Evolutionary conservation across 2,888 invertebrate genomes (phyloP), one percentile per base, ranked within the genome.

Genomic region (Plebejus argus): DNA sequence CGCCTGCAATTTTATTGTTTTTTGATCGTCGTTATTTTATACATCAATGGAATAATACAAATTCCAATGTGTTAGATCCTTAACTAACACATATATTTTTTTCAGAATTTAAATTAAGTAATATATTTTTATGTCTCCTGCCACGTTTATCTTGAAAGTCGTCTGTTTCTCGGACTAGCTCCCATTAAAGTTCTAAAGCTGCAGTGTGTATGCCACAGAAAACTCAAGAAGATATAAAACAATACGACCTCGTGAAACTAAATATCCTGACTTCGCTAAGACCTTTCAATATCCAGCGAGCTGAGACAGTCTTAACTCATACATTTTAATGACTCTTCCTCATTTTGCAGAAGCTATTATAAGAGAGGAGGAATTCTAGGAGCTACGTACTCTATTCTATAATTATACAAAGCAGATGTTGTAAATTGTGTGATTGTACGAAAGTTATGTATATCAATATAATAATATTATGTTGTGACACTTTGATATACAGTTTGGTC

Each of bases 231-330:
- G 28, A 28, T 23, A 66, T 23, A 61, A 66, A 28, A 66, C 28
- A 66, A 66, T 66, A 66, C 66, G 28, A 66, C 10, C 4, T 66
- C 23, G 28, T 28, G 28, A 66, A 66, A 66, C 28, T 66, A 66
- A 66, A 66, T 66, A 15, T 66, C 10, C 1, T 28, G 66, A 66
- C 23, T 66, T 28, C 66, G 12, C 28, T 28, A 28, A 66, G 66
- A 28, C 66, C 28, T 28, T 66, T 66, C 15, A 66, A 66, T 66
- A 66, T 66, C 23, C 28, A 28, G 28, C 58, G 66, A 66, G 28
- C 66, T 66, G 66, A 66, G 28, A 66, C 23, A 66, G 66, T 15
- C 66, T 28, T 66, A 66, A 66, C 66, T 66, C 66, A 28, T 66
- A 66, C 66, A 66, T 66, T 66, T 66, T 28, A 66, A 66, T 66